Percentiles rank a stretch among this genome's conserved stretches.
Conservation (phyloP, 2,888 invertebrate species). For the Orthonychiurus folsomi region DNA sequence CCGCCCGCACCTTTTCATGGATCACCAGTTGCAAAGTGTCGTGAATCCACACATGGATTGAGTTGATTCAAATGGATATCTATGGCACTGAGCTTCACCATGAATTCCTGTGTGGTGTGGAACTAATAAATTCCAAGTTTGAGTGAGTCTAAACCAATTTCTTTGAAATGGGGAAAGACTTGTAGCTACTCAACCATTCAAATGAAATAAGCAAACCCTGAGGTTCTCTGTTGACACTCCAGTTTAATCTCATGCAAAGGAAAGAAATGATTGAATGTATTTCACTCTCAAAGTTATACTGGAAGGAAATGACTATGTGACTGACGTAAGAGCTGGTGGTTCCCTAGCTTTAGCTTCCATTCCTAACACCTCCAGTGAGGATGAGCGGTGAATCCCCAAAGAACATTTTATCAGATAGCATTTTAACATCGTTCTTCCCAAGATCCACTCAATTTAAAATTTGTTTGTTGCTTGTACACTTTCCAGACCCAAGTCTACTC, state of each 20-base stretch:
- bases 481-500: too few relatives aligned
- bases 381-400: background rate
- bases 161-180: background rate
- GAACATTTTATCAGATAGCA: background rate
- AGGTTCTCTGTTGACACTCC: background rate
- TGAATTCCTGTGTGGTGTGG: background rate
- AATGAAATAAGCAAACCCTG: background rate
- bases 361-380: background rate
- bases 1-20: background rate
- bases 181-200: background rate
- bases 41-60: background rate
- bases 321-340: background rate
- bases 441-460: background rate
- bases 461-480: background rate
- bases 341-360: background rate
- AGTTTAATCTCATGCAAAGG: background rate
- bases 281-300: background rate
- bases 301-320: background rate
- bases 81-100: background rate
- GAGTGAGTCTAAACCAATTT: too few relatives aligned
- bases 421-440: background rate
- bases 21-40: background rate
- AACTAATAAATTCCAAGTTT: too few relatives aligned
- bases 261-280: background rate
- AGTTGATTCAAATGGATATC: background rate